phyloP scores from a whole-genome alignment of 2,888 invertebrate genomes.

The Coelinius sp. region DNA sequence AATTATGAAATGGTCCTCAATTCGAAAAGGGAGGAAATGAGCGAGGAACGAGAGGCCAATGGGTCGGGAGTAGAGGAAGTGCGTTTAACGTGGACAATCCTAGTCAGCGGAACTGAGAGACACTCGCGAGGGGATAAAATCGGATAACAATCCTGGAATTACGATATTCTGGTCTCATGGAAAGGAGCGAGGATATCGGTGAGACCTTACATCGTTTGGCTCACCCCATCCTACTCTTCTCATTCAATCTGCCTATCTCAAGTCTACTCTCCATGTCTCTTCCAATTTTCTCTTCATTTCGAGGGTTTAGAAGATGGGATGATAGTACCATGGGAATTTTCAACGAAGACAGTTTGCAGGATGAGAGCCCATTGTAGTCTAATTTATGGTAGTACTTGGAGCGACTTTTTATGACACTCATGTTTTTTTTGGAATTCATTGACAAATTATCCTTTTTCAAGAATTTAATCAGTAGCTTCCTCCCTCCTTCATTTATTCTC shows the following conservation, averaged over 20 bases:
- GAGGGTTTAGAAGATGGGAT: constrained; percentile 61
- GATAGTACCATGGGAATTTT: constrained; percentile 49
- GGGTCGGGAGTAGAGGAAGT: not conserved
- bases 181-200: constrained; percentile 39
- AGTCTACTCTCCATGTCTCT: constrained; percentile 52
- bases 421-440: not conserved
- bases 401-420: not conserved
- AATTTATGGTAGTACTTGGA: not conserved
- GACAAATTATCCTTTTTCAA: not conserved
- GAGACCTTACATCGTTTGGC: constrained; percentile 34
- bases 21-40: constrained; percentile 32
- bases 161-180: constrained; percentile 48
- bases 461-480: no score
- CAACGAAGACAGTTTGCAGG: not conserved
- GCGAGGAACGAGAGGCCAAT: constrained; percentile 15
- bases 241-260: constrained; percentile 30
- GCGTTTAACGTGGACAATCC: constrained; percentile 16
- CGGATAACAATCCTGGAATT: constrained; percentile 63
- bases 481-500: no score
- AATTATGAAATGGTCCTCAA: constrained; percentile 17
- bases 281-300: constrained; percentile 74
- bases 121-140: constrained; percentile 52
- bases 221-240: constrained; percentile 33
- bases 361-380: not conserved
- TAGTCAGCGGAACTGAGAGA: constrained; percentile 29